These are phyloP conservation scores for Zaprionus capensis DNA, from an alignment of 1,140 invertebrate genomes.

Conservation along the genomic window DNA sequence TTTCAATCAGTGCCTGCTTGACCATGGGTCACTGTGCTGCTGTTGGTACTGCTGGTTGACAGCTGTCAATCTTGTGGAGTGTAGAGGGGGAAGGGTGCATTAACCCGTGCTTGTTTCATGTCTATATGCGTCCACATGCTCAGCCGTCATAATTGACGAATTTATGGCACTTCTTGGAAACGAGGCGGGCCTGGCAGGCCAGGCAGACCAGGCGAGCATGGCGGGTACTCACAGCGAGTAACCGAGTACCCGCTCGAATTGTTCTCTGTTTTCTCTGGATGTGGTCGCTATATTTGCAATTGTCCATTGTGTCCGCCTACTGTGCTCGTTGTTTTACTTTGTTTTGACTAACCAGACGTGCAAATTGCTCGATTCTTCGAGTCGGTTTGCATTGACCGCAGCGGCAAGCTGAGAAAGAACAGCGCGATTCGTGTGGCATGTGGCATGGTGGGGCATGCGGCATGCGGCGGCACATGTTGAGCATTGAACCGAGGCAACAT, in stretches of 20 bases:
- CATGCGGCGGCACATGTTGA: slow-evolving; percentile 24
- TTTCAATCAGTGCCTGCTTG: neutral
- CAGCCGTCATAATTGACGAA: slow-evolving; percentile 80
- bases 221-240: neutral
- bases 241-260: slow-evolving; percentile 39
- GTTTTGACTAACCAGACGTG: slow-evolving; percentile 73
- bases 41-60: slow-evolving; percentile 31
- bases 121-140: slow-evolving; percentile 59
- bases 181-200: neutral
- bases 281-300: slow-evolving; percentile 48
- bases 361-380: slow-evolving; percentile 78
- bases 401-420: slow-evolving; percentile 17
- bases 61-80: slow-evolving; percentile 62
- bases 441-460: slow-evolving; percentile 28
- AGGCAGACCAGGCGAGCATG: slow-evolving; percentile 6
- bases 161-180: slow-evolving; percentile 77
- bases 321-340: slow-evolving; percentile 69
- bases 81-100: neutral
- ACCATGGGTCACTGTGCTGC: slow-evolving; percentile 17
- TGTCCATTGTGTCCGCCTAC: slow-evolving; percentile 42
- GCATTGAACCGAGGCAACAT: slow-evolving; percentile 43
- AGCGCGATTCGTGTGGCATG: slow-evolving; percentile 37
- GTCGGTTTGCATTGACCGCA: slow-evolving; percentile 77
- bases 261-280: slow-evolving; percentile 49
- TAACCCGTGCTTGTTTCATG: slow-evolving; percentile 12